Base-by-base conservation (phyloP, 2,797 vertebrate genomes). In the Tamandua tetradactyla region DNA sequence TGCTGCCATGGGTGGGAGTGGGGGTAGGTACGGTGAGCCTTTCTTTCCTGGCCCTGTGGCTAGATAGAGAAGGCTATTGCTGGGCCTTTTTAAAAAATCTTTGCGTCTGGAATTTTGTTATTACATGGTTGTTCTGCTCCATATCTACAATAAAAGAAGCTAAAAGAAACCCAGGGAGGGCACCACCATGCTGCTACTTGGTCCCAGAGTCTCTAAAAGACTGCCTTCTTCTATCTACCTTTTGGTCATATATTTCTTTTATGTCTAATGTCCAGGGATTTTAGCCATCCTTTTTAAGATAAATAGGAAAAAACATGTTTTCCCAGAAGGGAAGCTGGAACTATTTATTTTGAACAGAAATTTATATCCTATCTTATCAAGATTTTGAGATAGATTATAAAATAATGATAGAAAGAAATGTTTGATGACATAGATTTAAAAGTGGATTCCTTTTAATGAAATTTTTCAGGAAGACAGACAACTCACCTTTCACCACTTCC, bases 21-120 rank as follows among this genome's bases (percentile, higher is more conserved):
- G 7, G 7, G 7, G 2, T 15, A 4, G n/a, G 7, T 12, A 20
- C 0, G 1, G n/a, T n/a, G n/a, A n/a, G n/a, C n/a, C n/a, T n/a
- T 27, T 78, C 61, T 66, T 75, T 40, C 35, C 18, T 78, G 44
- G 44, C 40, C 12, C 17, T 78, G 49, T 88, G 61, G 8, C 25
- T 78, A 66, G 25, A 55, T 35, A 37, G 15, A 37, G 17, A 88
- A 32, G 25, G 3, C 11, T 76, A 37, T 55, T n/a, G 2, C 4
- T 40, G 13, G 8, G 35, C 27, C 18, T 88, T 66, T 20, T 37
- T 37, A 64, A n/a, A n/a, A 64, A n/a, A n/a, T 75, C 49, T 12
- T 49, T 49, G 49, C 12, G 49, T 49, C 12, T 88, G 61, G 35
- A 18, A 78, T 66, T 76, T 87, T 25, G n/a, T 8, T 1, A 2